Evolutionary conservation across 1,140 invertebrate genomes (phyloP).

Genomic region (Steinernema khuongi): DNA sequence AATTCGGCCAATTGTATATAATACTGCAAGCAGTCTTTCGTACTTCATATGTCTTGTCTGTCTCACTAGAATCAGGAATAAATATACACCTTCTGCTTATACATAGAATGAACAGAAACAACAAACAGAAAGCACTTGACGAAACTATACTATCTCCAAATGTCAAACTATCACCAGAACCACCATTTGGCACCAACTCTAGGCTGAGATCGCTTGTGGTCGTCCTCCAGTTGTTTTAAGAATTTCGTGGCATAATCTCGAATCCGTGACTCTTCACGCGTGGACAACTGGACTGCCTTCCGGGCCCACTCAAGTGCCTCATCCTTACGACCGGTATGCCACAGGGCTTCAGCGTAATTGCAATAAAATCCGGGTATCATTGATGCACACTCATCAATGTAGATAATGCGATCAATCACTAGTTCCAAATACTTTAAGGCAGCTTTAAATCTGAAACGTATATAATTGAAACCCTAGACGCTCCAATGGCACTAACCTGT

Average conservation of each 20-base stretch:
- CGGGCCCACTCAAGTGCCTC: slow-evolving; percentile 52
- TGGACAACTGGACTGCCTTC: slow-evolving; percentile 41
- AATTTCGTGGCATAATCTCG: slow-evolving; percentile 32
- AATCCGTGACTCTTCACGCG: slow-evolving; percentile 22
- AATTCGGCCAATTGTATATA: too few species aligned
- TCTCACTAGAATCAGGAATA: too few species aligned
- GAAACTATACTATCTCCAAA: too few species aligned
- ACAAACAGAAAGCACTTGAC: too few species aligned
- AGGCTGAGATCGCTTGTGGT: slow-evolving; percentile 21
- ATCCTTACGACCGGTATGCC: slow-evolving; percentile 51
- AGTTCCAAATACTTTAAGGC: slow-evolving; percentile 50
- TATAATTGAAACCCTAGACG: neutral
- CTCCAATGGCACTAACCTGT: slow-evolving; percentile 29
- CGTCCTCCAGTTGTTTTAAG: slow-evolving; percentile 37
- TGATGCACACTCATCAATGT: slow-evolving; percentile 38
- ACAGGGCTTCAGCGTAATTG: slow-evolving; percentile 56
- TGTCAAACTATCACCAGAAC: too few species aligned
- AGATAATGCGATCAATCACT: slow-evolving; percentile 48
- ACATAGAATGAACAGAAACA: too few species aligned
- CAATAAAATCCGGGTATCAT: slow-evolving; percentile 47
- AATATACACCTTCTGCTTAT: too few species aligned
- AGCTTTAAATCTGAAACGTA: slow-evolving; percentile 41
- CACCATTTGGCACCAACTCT: neutral
- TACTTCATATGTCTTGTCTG: too few species aligned
- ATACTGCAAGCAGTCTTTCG: too few species aligned